Conservation (phyloP, 1,140 invertebrate genomes). For the Goniozus legneri region DNA sequence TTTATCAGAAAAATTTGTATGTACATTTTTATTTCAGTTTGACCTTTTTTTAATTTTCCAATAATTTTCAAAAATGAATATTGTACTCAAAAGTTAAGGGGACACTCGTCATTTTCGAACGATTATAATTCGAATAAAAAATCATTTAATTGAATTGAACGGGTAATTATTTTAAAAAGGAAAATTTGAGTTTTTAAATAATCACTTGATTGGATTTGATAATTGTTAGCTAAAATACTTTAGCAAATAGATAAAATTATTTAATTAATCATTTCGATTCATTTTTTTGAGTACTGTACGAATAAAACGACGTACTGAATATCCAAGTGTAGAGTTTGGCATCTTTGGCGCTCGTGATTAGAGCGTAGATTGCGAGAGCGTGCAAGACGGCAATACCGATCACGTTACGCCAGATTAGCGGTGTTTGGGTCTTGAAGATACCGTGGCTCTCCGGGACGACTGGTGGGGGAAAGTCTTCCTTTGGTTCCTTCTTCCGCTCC, state of each 20-base stretch:
- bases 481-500: conserved; percentile 17
- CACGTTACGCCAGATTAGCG: conserved; percentile 43
- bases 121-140: too few relatives aligned
- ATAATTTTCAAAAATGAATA: too few relatives aligned
- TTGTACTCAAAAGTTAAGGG: too few relatives aligned
- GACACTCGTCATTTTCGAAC: too few relatives aligned
- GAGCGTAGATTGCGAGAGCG: conserved; percentile 30
- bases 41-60: too few relatives aligned
- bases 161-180: too few relatives aligned
- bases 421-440: too few relatives aligned
- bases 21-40: too few relatives aligned
- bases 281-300: background rate
- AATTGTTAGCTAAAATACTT: background rate
- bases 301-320: conserved; percentile 32
- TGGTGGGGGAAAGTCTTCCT: too few relatives aligned
- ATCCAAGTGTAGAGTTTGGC: conserved; percentile 43
- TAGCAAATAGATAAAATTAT: background rate
- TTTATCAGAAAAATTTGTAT: too few relatives aligned
- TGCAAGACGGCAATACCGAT: conserved; percentile 39
- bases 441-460: too few relatives aligned
- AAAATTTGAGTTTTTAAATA: background rate
- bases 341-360: conserved; percentile 22
- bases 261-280: background rate
- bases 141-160: too few relatives aligned
- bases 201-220: background rate